phyloP scores from a whole-genome alignment of 2,797 vertebrate species.

The Eutrigla gurnardus region DNA sequence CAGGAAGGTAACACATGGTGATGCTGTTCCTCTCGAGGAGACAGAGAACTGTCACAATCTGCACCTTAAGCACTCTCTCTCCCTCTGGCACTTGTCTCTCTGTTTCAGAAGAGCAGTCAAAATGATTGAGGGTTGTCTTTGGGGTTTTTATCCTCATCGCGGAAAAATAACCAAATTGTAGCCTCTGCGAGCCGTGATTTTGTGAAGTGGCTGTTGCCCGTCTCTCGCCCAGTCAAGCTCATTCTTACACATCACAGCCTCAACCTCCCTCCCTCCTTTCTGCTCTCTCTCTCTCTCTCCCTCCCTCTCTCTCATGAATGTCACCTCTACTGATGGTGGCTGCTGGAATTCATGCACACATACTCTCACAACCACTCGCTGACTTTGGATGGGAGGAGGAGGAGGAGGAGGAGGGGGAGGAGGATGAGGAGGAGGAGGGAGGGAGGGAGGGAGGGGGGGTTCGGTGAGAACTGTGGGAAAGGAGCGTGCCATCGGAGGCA shows the following conservation, averaged over 20 bases:
- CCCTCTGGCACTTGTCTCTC: slow-evolving; percentile 31
- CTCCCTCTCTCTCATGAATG: slow-evolving; percentile 84
- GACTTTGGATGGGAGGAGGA: slow-evolving; percentile 81
- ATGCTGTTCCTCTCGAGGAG: slow-evolving; percentile 70
- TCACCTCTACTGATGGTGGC: slow-evolving; percentile 88
- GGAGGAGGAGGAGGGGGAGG: slow-evolving; percentile 44
- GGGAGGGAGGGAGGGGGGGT: slow-evolving; percentile 51
- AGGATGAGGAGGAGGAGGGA: slow-evolving; percentile 46
- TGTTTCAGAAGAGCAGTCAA: slow-evolving; percentile 52
- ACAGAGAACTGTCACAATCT: slow-evolving; percentile 78
- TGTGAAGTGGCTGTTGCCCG: slow-evolving; percentile 63
- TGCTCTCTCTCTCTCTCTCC: slow-evolving; percentile 29
- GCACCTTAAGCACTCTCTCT: slow-evolving; percentile 63
- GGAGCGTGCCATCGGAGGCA: slow-evolving; percentile 83
- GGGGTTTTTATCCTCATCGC: slow-evolving; percentile 5
- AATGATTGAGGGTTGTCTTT: slow-evolving; percentile 39
- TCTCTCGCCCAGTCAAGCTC: slow-evolving; percentile 62
- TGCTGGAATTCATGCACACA: slow-evolving; percentile 82
- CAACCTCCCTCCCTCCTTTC: slow-evolving; percentile 20
- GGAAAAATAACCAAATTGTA: slow-evolving; percentile 60
- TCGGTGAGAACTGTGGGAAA: slow-evolving; percentile 79
- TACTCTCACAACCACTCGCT: slow-evolving; percentile 78
- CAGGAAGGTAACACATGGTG: slow-evolving; percentile 59
- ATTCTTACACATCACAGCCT: slow-evolving; percentile 68
- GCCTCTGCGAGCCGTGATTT: slow-evolving; percentile 46